A percentile compares a stretch with the other conserved stretches of the same genome.
These are phyloP conservation scores for Unio delphinus DNA, from an alignment of 2,888 invertebrate genomes.

Conservation along the genomic window DNA sequence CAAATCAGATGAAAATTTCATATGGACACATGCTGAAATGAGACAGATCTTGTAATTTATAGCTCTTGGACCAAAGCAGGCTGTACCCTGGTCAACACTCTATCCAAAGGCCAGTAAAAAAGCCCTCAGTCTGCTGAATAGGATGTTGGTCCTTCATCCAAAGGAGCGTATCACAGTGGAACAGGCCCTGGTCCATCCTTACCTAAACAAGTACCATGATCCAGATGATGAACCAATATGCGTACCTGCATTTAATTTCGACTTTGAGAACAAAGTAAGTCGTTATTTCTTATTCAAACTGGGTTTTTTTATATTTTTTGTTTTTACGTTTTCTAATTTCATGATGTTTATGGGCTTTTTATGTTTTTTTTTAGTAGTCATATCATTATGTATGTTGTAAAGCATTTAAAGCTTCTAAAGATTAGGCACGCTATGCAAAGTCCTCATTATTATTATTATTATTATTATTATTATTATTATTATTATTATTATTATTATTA, in stretches of 20 bases:
- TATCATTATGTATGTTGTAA: too few species aligned
- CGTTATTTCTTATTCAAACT: neutral
- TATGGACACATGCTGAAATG: neutral
- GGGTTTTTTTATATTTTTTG: too few species aligned
- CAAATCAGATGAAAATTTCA: too few species aligned
- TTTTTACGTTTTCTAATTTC: too few species aligned
- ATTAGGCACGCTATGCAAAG: too few species aligned
- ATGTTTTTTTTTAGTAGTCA: too few species aligned
- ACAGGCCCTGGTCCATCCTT: constrained; percentile 71
- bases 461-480: too few species aligned
- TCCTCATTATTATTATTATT: too few species aligned
- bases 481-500: too few species aligned
- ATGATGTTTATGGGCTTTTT: too few species aligned
- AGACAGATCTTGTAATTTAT: constrained; percentile 1
- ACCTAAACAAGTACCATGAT: constrained; percentile 72
- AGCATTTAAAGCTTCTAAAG: too few species aligned
- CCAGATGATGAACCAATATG: constrained; percentile 71
- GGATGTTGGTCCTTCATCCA: constrained; percentile 70
- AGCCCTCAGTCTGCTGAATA: constrained; percentile 67
- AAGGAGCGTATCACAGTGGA: constrained; percentile 70
- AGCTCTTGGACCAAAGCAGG: constrained; percentile 57
- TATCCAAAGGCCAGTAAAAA: constrained; percentile 71
- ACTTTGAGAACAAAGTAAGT: constrained; percentile 68
- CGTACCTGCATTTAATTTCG: constrained; percentile 67
- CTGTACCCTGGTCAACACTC: constrained; percentile 67